phyloP scores from a whole-genome alignment of 2,888 invertebrate genomes.

The Tiphia femorata region DNA sequence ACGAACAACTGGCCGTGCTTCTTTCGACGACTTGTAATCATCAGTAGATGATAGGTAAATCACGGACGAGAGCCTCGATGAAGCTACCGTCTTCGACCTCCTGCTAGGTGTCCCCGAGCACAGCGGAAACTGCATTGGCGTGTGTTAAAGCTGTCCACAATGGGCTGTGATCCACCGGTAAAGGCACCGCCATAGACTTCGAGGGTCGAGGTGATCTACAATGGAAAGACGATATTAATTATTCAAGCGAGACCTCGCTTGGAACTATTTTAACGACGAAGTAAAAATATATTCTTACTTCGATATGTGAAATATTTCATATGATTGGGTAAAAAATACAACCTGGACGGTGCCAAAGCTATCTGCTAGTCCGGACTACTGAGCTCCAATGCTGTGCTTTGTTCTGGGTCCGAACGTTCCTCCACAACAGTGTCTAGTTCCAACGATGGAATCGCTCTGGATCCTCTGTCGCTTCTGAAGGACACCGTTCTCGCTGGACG shows the following conservation, averaged over 20 bases:
- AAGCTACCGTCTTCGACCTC: constrained; percentile 69
- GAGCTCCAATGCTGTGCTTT: constrained; percentile 69
- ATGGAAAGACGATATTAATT: neutral
- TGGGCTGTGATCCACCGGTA: constrained; percentile 77
- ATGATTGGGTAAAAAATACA: constrained; percentile 1
- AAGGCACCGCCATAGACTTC: constrained; percentile 54
- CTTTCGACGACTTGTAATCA: too few species aligned
- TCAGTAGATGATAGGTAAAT: constrained; percentile 74
- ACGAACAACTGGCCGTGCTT: too few species aligned
- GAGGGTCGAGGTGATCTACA: constrained; percentile 61
- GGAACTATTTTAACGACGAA: too few species aligned
- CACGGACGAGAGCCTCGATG: constrained; percentile 74
- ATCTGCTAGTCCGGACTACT: constrained; percentile 67
- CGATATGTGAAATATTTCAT: neutral
- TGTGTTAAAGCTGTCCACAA: constrained; percentile 86
- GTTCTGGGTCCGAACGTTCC: constrained; percentile 85
- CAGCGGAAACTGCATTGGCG: constrained; percentile 73
- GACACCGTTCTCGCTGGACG: constrained; percentile 74
- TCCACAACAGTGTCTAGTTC: constrained; percentile 89
- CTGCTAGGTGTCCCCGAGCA: constrained; percentile 72
- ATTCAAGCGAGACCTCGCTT: neutral
- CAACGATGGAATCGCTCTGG: constrained; percentile 81
- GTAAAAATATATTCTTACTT: neutral
- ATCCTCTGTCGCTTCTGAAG: constrained; percentile 76
- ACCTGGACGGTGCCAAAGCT: constrained; percentile 63